Percentiles rank a stretch among this genome's conserved stretches.
Evolutionary conservation across 1,140 invertebrate genomes (phyloP).

Genomic region (Apis dorsata): DNA sequence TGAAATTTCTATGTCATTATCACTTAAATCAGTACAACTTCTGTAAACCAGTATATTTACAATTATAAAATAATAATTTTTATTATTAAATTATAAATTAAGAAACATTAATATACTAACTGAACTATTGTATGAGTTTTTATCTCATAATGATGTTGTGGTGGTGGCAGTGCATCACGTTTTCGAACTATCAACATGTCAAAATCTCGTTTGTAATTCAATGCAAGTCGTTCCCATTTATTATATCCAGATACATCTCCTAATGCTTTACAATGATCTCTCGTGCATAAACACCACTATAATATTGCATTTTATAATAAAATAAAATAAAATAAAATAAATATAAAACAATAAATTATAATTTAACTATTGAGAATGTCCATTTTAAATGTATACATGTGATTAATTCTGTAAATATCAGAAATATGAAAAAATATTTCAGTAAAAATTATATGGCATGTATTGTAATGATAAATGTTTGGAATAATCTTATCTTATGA

Average conservation of each 20-base stretch:
- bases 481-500: too few species aligned
- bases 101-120: constrained; percentile 78
- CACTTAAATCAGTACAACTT: constrained; percentile 94
- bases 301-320: constrained; percentile 23
- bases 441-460: too few species aligned
- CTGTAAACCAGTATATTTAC: constrained; percentile 75
- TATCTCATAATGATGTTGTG: constrained; percentile 96
- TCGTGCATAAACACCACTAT: constrained; percentile 87
- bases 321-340: not conserved
- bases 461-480: too few species aligned
- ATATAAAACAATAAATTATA: too few species aligned
- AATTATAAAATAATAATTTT: constrained; percentile 1
- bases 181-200: constrained; percentile 88
- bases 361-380: too few species aligned
- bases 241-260: constrained; percentile 96
- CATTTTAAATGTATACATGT: too few species aligned
- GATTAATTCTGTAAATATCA: too few species aligned
- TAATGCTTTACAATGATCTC: constrained; percentile 94
- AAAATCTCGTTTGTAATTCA: constrained; percentile 92
- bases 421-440: too few species aligned
- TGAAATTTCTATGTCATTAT: constrained; percentile 93
- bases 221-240: constrained; percentile 92
- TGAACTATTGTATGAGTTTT: constrained; percentile 94
- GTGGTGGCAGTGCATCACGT: constrained; percentile 83
- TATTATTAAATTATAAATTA: not conserved